Evolutionary conservation across 2,888 invertebrate species (phyloP).

Genomic region (Drosophila pegasa): DNA sequence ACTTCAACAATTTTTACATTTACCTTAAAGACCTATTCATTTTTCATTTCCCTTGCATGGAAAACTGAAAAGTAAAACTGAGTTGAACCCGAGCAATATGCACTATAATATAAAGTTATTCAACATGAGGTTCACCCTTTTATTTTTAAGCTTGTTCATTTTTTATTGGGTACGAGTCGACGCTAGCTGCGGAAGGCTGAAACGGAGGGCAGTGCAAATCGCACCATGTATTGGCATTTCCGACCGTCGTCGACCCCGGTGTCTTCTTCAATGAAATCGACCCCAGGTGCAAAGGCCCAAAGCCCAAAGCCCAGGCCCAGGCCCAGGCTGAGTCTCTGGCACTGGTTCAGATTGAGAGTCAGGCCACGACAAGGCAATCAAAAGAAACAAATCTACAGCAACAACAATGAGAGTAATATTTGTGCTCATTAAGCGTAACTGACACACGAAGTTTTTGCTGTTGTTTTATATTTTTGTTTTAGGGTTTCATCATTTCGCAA

Average conservation of each 20-base stretch:
- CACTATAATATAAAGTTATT: background rate
- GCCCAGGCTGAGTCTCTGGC: slow-evolving; percentile 2
- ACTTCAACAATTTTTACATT: too few species aligned
- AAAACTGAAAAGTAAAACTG: background rate
- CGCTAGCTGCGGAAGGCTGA: slow-evolving; percentile 19
- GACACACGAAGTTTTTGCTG: slow-evolving; percentile 79
- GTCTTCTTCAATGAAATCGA: slow-evolving; percentile 59
- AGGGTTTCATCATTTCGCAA: slow-evolving; percentile 80
- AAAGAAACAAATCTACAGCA: slow-evolving; percentile 74
- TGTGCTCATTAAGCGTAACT: slow-evolving; percentile 84
- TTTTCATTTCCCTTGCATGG: background rate
- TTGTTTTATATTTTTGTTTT: slow-evolving; percentile 56
- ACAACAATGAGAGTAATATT: slow-evolving; percentile 80
- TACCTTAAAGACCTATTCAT: background rate
- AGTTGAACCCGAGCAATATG: background rate
- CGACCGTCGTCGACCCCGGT: slow-evolving; percentile 47
- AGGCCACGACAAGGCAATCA: slow-evolving; percentile 70
- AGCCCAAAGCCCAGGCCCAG: slow-evolving; percentile 10
- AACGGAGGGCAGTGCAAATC: slow-evolving; percentile 18
- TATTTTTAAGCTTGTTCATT: slow-evolving; percentile 7
- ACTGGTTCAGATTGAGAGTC: slow-evolving; percentile 22
- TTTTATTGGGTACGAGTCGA: background rate
- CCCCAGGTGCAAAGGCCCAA: slow-evolving; percentile 33
- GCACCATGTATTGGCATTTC: slow-evolving; percentile 72
- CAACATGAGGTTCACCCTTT: background rate